Base-by-base conservation (phyloP, 2,888 invertebrate species). In the Microctonus aethiopoides region DNA sequence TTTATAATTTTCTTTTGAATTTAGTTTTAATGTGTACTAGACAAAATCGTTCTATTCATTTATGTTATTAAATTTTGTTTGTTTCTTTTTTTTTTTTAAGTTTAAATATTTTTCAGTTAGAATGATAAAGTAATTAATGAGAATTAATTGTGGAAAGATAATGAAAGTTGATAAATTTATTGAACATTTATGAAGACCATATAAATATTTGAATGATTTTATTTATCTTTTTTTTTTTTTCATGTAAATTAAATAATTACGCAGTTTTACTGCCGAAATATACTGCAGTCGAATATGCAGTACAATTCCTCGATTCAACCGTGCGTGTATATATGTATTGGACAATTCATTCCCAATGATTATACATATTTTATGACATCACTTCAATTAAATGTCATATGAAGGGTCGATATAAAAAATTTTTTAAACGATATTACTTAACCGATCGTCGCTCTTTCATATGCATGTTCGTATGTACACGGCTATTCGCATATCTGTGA, bases 211-310 rank as follows among this genome's bases (percentile, higher is more conserved):
- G 29, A 16, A 56, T 65, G 39, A 41, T 20, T 39, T 46, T 39
- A 66, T 56, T 66, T 41, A 56, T 66, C 41, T 57, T 32, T 39
- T 13, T 56, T 0, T 56, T 0, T 34, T 29, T 41, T 29, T 46
- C 39, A 39, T 39, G 56, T 54, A 65, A 46, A 66, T 57, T 56
- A 29, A 66, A 4, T n/a, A 52, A 36, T 51, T 16, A n/a, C 32
- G 51, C 64, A 22, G 46, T 59, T 34, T 29, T 59, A 69, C 68
- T 69, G 59, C 56, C 54, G 64, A 69, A 64, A 64, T 69, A 64
- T n/a, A n/a, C n/a, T n/a, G n/a, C 68, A 69, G 26, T 64, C 41
- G 11, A 26, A 26, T 16, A n/a, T 46, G 13, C 34, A 16, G 36
- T 36, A 63, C 57, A 57, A 57, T 68, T 63, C 41, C 57, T 68